phyloP scores from a whole-genome alignment of 2,888 invertebrate genomes.

The Melangyna quadrimaculata region DNA sequence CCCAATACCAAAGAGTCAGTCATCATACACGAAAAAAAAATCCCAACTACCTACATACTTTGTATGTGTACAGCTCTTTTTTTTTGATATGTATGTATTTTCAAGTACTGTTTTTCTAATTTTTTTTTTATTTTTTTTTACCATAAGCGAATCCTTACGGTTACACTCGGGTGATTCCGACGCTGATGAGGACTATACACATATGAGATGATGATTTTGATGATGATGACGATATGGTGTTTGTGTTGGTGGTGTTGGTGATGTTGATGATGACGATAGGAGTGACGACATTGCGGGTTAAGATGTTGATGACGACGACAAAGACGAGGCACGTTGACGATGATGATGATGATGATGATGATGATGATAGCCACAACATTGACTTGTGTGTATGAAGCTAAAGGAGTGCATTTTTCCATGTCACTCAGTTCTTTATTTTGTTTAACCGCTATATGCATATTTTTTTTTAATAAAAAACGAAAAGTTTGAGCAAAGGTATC shows the following conservation, averaged over 20 bases:
- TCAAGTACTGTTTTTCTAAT: constrained; percentile 11
- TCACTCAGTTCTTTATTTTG: neutral
- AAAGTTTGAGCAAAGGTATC: neutral
- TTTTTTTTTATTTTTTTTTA: neutral
- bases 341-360: constrained; percentile 27
- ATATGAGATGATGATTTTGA: constrained; percentile 30
- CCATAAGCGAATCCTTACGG: constrained; percentile 43
- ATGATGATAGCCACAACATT: constrained; percentile 48
- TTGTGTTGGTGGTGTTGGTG: constrained; percentile 11
- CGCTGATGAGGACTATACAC: constrained; percentile 30
- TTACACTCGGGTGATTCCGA: constrained; percentile 44
- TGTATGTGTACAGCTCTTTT: constrained; percentile 18
- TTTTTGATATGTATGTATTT: constrained; percentile 10
- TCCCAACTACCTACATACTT: neutral
- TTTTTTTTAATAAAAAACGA: no score
- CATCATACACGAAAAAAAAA: neutral
- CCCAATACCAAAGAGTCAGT: constrained; percentile 7
- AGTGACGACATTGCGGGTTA: constrained; percentile 4
- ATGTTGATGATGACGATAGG: constrained; percentile 10
- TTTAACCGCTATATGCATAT: neutral
- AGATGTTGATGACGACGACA: constrained; percentile 29
- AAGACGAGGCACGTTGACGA: constrained; percentile 21
- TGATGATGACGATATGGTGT: constrained; percentile 14
- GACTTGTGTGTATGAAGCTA: constrained; percentile 4
- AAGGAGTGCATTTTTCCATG: constrained; percentile 1